Conservation (phyloP, 1,140 invertebrate genomes). For the Drosophila bocqueti region DNA sequence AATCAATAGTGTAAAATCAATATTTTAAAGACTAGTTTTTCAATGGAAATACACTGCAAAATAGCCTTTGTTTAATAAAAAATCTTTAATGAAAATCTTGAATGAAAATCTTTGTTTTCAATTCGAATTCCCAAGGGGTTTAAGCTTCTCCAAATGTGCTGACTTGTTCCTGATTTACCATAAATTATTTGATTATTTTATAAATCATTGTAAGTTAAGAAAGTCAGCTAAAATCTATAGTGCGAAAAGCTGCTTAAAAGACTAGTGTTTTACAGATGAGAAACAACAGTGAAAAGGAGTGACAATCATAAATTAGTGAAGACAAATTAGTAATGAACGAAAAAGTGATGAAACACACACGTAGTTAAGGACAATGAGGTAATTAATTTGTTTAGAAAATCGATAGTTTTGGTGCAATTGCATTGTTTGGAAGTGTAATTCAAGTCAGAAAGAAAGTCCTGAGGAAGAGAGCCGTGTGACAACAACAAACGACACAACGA, state of each 20-base stretch:
- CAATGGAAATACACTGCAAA: too few relatives aligned
- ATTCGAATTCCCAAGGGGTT: neutral
- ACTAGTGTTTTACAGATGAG: neutral
- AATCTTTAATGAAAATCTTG: too few relatives aligned
- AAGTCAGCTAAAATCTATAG: neutral
- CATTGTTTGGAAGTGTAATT: neutral
- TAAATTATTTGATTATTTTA: neutral
- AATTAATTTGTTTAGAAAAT: neutral
- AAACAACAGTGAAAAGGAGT: neutral
- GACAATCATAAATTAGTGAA: slow-evolving; percentile 3
- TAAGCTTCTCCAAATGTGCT: neutral
- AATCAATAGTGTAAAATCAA: too few relatives aligned
- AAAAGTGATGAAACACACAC: neutral
- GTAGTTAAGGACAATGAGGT: neutral
- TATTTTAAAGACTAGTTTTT: too few relatives aligned
- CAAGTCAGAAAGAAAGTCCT: neutral
- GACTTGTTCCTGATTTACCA: neutral
- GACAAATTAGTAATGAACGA: neutral
- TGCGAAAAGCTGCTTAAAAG: neutral
- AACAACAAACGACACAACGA: neutral
- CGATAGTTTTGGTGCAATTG: slow-evolving; percentile 9
- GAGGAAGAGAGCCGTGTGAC: neutral
- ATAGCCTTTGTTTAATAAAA: neutral
- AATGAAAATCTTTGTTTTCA: neutral
- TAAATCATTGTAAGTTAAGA: neutral